A percentile compares a stretch with the other conserved stretches of the same genome.
phyloP scores from a whole-genome alignment of 2,113 vertebrate species.

The Oenanthe melanoleuca region DNA sequence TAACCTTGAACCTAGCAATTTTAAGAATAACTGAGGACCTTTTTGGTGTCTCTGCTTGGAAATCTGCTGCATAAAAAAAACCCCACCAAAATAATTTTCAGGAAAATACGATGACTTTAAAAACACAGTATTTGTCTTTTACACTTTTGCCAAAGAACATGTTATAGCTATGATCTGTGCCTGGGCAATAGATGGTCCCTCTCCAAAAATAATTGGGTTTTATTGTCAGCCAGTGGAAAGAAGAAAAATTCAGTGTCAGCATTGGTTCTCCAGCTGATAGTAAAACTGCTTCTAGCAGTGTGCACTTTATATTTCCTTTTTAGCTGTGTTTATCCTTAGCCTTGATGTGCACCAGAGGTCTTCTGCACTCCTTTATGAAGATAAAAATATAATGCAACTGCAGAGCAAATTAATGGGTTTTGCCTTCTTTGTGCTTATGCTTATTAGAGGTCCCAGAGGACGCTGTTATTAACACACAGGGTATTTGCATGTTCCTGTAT shows the following conservation, averaged over 20 bases:
- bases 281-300: not conserved
- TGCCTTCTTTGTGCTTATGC: not conserved
- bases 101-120: not conserved
- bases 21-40: not conserved
- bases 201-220: not conserved
- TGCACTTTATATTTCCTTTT: not conserved
- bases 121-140: not conserved
- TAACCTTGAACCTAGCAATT: not conserved
- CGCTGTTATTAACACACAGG: not conserved
- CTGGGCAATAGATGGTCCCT: not conserved
- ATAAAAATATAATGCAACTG: not conserved
- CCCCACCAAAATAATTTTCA: not conserved
- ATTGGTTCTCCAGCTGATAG: not conserved
- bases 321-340: not conserved
- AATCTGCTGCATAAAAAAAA: not conserved
- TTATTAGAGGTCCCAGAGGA: not conserved
- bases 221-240: not conserved
- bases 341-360: not conserved
- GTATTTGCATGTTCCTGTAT: not conserved
- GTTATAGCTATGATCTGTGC: not conserved
- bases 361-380: not conserved
- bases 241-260: not conserved
- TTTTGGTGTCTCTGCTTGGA: not conserved
- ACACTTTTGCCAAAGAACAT: accelerated
- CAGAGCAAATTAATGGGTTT: not conserved